A percentile compares a stretch with the other conserved stretches of the same genome.
Evolutionary conservation across 2,888 invertebrate species (phyloP).

Genomic region (Melinopterus prodromus): DNA sequence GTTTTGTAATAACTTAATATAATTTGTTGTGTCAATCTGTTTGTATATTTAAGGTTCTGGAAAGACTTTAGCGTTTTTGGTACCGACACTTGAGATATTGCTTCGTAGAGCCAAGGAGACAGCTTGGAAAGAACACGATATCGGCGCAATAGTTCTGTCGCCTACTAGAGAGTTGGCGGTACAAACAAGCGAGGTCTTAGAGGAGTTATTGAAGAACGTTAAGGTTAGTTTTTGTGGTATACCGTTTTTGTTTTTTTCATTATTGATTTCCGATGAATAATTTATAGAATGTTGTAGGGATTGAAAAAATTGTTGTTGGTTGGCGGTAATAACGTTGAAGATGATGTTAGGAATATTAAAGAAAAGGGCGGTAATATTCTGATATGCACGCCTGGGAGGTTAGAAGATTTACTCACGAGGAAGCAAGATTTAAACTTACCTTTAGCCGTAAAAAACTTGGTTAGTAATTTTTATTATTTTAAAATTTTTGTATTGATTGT

Average conservation of each 20-base stretch:
- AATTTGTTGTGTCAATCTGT: not conserved
- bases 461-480: constrained; percentile 56
- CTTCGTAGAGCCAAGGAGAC: constrained; percentile 67
- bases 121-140: constrained; percentile 75
- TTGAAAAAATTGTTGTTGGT: constrained; percentile 73
- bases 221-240: constrained; percentile 55
- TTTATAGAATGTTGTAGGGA: constrained; percentile 45
- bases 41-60: constrained; percentile 78
- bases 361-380: constrained; percentile 83
- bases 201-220: constrained; percentile 61
- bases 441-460: constrained; percentile 79
- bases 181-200: constrained; percentile 80
- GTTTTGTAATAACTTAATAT: not conserved
- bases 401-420: constrained; percentile 85
- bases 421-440: constrained; percentile 75
- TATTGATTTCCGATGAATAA: not conserved
- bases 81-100: constrained; percentile 90
- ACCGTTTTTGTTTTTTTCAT: too few relatives aligned
- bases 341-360: constrained; percentile 74
- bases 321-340: constrained; percentile 84
- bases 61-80: constrained; percentile 94
- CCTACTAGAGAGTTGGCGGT: constrained; percentile 95
- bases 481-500: too few relatives aligned
- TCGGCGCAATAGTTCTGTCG: constrained; percentile 91
- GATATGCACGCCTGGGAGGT: constrained; percentile 93